Conservation (phyloP, 1,140 invertebrate species). For the Cardiocondyla obscurior region DNA sequence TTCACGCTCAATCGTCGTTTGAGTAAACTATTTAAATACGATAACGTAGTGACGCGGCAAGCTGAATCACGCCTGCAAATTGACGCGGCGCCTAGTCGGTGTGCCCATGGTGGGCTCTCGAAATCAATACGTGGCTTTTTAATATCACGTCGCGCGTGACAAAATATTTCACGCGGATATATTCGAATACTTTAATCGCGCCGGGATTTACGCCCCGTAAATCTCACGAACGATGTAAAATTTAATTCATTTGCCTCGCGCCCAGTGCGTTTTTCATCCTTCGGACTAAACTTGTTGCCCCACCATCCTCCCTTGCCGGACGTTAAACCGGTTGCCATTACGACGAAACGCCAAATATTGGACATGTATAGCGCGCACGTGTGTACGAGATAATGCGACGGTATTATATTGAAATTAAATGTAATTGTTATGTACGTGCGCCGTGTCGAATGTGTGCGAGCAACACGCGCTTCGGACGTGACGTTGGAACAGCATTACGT, state of each 20-base stretch:
- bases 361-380: background rate
- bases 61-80: slow-evolving; percentile 13
- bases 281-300: slow-evolving; percentile 46
- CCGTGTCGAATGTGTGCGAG: background rate
- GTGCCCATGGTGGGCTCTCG: background rate
- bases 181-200: slow-evolving; percentile 55
- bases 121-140: slow-evolving; percentile 56
- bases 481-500: slow-evolving; percentile 44
- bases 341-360: slow-evolving; percentile 41
- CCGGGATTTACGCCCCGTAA: slow-evolving; percentile 53
- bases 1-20: background rate
- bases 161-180: slow-evolving; percentile 55
- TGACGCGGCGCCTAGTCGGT: background rate
- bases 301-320: background rate
- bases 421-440: slow-evolving; percentile 39
- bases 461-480: slow-evolving; percentile 13
- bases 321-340: slow-evolving; percentile 50
- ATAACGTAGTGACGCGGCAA: slow-evolving; percentile 1
- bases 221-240: slow-evolving; percentile 51
- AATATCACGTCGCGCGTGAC: slow-evolving; percentile 47
- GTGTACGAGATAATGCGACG: slow-evolving; percentile 23
- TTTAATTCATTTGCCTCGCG: slow-evolving; percentile 53
- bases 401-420: slow-evolving; percentile 48
- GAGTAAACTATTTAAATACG: background rate
- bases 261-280: slow-evolving; percentile 50